Evolutionary conservation across 2,797 vertebrate genomes (phyloP), one percentile per base, ranked within the genome.

Genomic region (Heteromormyrus szaboi): DNA sequence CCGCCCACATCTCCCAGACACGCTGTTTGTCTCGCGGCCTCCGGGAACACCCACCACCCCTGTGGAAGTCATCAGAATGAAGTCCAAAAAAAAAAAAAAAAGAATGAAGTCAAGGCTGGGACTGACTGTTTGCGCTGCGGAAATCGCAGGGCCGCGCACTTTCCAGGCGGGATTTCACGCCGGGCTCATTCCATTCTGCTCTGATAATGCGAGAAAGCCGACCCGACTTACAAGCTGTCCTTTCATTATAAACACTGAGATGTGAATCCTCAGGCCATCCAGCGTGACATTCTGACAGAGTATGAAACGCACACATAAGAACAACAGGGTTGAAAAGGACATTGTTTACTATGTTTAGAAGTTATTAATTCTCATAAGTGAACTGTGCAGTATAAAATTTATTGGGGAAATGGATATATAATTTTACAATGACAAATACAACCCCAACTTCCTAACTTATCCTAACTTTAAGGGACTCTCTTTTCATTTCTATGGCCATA

Each of bases 11-110:
- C 25, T 41, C 37, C 29, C 51, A 29, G 33, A 54, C 62, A 59
- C 48, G 37, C 87, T 48, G 88, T 89, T 89, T 86, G 88, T 88
- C 87, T 88, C 11, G 56, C 50, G 19, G n/a, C 14, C 53, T 56
- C 88, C 1, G 85, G 84, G 84, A 90, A 85, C 88, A 90, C 87
- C 89, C 87, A 81, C 89, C 44, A 62, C 14, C 44, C 81, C 62
- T 86, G 48, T 86, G 62, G 29, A 68, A 85, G 56, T 72, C 54
- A 89, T 89, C 83, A 86, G 62, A 54, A 89, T 19, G 19, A 25
- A 65, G 22, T 12, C 56, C 25, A 25, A 25, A 25, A 25, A 25
- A 25, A 25, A 25, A 25, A 25, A 25, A 25, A 25, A 25, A 25
- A 86, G 62, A 54, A 89, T 19, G 19, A 25, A 65, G 22, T 12